Conservation (phyloP, 2,113 vertebrate genomes). For the Eonycteris spelaea region DNA sequence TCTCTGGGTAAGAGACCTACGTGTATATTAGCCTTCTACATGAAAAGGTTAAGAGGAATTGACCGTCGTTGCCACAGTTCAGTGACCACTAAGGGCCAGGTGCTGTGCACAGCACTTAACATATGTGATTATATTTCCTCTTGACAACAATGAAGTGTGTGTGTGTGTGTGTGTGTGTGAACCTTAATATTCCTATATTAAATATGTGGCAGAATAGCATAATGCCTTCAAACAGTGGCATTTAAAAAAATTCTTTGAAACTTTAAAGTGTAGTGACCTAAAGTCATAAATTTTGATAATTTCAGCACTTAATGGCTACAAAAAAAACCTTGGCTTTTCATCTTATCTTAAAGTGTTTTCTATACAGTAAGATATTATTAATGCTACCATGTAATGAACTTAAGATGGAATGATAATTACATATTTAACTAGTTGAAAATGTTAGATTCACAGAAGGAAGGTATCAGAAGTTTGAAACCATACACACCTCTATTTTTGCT, state of each 20-base stretch:
- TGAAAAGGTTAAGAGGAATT: neutral
- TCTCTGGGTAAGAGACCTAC: neutral
- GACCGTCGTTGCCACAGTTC: neutral
- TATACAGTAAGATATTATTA: constrained; percentile 11
- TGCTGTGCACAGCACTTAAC: neutral
- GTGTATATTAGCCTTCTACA: neutral
- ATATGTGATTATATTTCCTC: neutral
- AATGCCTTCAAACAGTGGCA: neutral
- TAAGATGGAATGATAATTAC: constrained; percentile 16
- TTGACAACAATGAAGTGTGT: neutral
- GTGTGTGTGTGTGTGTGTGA: neutral
- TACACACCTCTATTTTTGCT: neutral
- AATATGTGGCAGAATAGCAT: neutral
- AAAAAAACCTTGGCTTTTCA: neutral
- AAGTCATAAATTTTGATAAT: neutral
- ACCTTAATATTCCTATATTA: neutral
- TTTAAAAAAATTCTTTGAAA: neutral
- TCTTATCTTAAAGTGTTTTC: neutral
- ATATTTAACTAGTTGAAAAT: constrained; percentile 9
- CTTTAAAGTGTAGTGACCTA: neutral
- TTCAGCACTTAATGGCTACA: neutral
- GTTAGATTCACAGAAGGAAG: neutral
- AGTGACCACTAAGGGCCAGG: neutral
- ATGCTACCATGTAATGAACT: neutral
- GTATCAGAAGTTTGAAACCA: neutral